These are phyloP conservation scores for Mohoua ochrocephala DNA, from an alignment of 2,113 vertebrate genomes.

Conservation along the genomic window DNA sequence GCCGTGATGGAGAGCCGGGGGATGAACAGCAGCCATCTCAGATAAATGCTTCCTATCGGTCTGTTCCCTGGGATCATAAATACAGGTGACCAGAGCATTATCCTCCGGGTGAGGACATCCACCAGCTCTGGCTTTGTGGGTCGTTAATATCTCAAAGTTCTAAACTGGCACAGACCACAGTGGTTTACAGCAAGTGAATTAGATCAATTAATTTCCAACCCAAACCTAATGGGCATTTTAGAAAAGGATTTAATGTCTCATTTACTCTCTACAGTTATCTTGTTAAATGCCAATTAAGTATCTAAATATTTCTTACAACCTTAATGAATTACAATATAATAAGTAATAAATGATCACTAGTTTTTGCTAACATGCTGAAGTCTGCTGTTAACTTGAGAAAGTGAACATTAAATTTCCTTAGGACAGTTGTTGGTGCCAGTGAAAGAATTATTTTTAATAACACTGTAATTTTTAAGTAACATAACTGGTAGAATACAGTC, in stretches of 20 bases:
- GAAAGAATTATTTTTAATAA: neutral
- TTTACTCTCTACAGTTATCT: conserved; percentile 76
- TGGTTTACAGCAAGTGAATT: conserved; percentile 73
- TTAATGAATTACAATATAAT: conserved; percentile 77
- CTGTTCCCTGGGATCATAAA: neutral
- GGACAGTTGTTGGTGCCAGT: neutral
- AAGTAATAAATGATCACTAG: conserved; percentile 71
- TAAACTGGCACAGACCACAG: conserved; percentile 47
- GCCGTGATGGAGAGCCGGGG: neutral
- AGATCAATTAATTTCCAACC: conserved; percentile 79
- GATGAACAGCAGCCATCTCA: neutral
- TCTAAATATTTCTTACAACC: conserved; percentile 79
- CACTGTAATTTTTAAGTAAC: neutral
- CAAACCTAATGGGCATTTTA: conserved; percentile 78
- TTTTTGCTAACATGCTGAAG: conserved; percentile 46
- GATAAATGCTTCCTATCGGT: neutral
- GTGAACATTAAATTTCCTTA: neutral
- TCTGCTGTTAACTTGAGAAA: conserved; percentile 36
- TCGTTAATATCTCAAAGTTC: conserved; percentile 42
- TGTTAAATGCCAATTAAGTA: conserved; percentile 84
- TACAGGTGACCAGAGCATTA: neutral
- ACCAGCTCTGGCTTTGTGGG: neutral
- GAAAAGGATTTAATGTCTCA: conserved; percentile 82
- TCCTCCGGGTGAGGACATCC: neutral
- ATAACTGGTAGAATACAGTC: neutral